Base-by-base conservation (phyloP, 2,797 vertebrate species). In the Syngnathus acus region DNA sequence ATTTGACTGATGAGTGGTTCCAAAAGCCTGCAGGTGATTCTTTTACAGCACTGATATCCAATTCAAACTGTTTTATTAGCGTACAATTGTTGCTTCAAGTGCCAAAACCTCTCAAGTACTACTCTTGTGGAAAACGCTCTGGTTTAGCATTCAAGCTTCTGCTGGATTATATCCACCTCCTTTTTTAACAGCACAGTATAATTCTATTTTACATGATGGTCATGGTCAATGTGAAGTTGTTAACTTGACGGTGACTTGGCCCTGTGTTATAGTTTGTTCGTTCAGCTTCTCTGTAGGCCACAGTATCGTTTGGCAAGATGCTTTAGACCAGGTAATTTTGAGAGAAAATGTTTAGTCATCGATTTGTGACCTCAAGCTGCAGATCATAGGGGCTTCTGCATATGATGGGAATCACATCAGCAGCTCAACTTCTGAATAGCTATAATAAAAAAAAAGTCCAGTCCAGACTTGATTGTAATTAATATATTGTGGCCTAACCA, bases 1-100 rank as follows among this genome's bases (percentile, higher is more conserved):
- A 77, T 79, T 83, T 84, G 81, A 88, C 84, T 89, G 81, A 90
- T 88, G 82, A 57, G 66, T 62, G 42, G 68, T 73, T 88, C 86
- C 85, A 88, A 84, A 84, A 86, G 72, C 72, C 82, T 82, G 75
- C 89, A 91, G 88, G 87, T 91, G 88, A 90, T 87, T 89, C 72
- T 84, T 88, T 89, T 86, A 90, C 78, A 79, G 74, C 68, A 47
- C 48, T 10, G 67, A 85, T 83, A 82, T 88, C 74, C 71, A 83
- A 77, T 82, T 84, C 75, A 78, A 80, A 80, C 70, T 73, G 72
- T 87, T 90, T 91, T 89, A 91, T 74, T 80, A 82, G 83, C 17
- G 6, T 64, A 66, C 13, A 64, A 66, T 69, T 88, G 85, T 89
- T 89, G 86, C 88, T 78, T 82, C 48, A 51, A 72, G 80, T 70